A percentile compares a stretch with the other conserved stretches of the same genome.
Conservation (phyloP, 2,797 vertebrate genomes). For the Coendou prehensilis region DNA sequence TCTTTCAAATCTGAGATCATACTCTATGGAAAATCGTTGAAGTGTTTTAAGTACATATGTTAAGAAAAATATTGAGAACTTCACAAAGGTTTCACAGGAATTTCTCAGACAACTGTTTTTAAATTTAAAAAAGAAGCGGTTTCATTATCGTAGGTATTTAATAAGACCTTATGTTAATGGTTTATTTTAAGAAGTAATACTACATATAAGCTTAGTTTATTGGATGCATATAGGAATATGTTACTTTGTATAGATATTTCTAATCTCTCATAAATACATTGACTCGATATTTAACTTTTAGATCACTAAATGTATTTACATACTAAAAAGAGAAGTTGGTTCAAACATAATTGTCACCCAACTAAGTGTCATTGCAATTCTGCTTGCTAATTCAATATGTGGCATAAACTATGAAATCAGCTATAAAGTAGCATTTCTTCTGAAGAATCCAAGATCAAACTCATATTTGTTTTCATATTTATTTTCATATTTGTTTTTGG, state of each 20-base stretch:
- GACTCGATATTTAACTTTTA: not conserved
- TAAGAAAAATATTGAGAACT: not conserved
- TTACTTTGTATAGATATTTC: not conserved
- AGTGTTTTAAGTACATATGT: not conserved
- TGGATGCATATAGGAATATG: not conserved
- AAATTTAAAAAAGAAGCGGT: not conserved
- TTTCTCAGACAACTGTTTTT: not conserved
- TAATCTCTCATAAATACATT: not conserved
- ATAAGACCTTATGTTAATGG: not conserved
- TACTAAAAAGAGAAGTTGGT: not conserved
- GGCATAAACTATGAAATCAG: not conserved
- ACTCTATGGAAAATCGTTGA: not conserved
- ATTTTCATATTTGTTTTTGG: not conserved
- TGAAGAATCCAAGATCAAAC: not conserved
- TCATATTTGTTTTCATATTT: not conserved
- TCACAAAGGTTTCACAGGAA: not conserved
- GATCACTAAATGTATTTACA: not conserved
- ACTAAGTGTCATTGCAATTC: not conserved
- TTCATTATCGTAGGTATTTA: constrained; percentile 30
- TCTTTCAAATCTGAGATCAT: not conserved
- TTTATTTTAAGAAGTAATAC: not conserved
- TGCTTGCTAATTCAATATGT: not conserved
- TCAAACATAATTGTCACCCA: not conserved
- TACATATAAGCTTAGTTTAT: not conserved
- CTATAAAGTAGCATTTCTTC: constrained; percentile 31